Base-by-base conservation (phyloP, 35 echinoderm and acorn worm species). In the Lytechinus variegatus region DNA sequence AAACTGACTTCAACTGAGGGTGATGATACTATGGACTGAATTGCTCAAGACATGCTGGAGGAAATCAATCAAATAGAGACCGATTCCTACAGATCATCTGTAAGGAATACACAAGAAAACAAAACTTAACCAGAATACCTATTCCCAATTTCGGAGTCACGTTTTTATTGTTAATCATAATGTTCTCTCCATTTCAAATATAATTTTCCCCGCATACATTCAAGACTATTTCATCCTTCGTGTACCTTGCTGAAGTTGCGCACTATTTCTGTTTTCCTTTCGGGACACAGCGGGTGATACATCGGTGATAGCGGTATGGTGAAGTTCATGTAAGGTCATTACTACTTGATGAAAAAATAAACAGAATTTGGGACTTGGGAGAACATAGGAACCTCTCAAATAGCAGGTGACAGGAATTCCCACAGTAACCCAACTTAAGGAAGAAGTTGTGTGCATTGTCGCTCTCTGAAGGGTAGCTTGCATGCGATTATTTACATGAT, bases 241-340 rank as follows among this genome's bases (percentile, higher is more conserved):
- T 24, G 66, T 79, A 79, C 8, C n/a, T 14, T 79, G 66, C 66
- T n/a, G 66, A 79, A 79, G 66, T 8, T 79, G 66, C 19, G 66
- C 19, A 79, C 66, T 79, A 79, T 79, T 79, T 79, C 21, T 79
- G 66, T 16, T 79, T 16, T 24, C n/a, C 19, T 79, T 79, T 79
- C 66, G 66, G 16, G 24, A 79, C 66, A n/a, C 66, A 79, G 66
- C 66, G n/a, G 66, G 66, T 79, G 66, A 79, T 79, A 79, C n/a
- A n/a, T 19, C 7, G 66, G 66, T 79, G 66, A 24, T 10, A 24
- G 66, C n/a, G 14, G 66, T 79, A 79, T 79, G 66, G 66, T 79
- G 66, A 79, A 79, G 66, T 79, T 79, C 66, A 79, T 24, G 66
- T 24, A 79, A 79, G 66, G 66, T 79, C 66, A 79, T 79, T 79